Conservation (phyloP, 2,113 vertebrate species). For the Lagopus leucura region DNA sequence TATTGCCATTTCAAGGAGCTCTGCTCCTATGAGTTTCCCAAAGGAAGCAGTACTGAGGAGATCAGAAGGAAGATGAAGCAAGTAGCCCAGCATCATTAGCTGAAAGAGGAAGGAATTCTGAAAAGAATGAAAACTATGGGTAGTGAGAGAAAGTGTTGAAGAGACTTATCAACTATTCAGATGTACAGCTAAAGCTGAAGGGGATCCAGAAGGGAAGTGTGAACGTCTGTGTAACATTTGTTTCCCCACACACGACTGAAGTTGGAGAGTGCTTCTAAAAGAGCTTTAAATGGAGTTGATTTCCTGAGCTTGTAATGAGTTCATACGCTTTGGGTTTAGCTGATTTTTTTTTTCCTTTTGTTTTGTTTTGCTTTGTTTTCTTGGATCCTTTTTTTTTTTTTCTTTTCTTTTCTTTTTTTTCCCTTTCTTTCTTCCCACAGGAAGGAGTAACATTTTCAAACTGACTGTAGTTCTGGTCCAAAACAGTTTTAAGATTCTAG, state of each 20-base stretch:
- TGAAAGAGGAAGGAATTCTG: neutral
- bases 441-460: constrained; percentile 58
- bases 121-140: neutral
- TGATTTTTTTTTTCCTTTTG: constrained; percentile 32
- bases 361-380: neutral
- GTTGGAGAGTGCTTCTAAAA: constrained; percentile 54
- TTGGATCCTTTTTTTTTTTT: constrained; percentile 1
- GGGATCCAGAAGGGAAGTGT: neutral
- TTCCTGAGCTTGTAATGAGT: constrained; percentile 65
- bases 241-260: constrained; percentile 39
- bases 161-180: neutral
- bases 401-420: neutral
- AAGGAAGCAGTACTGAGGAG: neutral
- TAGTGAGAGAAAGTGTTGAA: neutral
- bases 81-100: neutral
- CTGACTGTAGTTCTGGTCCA: neutral
- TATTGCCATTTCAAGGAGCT: neutral
- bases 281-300: constrained; percentile 59
- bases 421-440: constrained; percentile 18
- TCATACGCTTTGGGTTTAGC: constrained; percentile 61
- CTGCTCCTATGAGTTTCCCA: neutral
- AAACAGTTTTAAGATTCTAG: constrained; percentile 56
- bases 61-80: neutral
- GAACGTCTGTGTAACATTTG: constrained; percentile 18
- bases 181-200: neutral